Percentiles rank a stretch among this genome's conserved stretches.
Conservation (phyloP, 2,113 vertebrate species). For the Lamprotornis superbus region DNA sequence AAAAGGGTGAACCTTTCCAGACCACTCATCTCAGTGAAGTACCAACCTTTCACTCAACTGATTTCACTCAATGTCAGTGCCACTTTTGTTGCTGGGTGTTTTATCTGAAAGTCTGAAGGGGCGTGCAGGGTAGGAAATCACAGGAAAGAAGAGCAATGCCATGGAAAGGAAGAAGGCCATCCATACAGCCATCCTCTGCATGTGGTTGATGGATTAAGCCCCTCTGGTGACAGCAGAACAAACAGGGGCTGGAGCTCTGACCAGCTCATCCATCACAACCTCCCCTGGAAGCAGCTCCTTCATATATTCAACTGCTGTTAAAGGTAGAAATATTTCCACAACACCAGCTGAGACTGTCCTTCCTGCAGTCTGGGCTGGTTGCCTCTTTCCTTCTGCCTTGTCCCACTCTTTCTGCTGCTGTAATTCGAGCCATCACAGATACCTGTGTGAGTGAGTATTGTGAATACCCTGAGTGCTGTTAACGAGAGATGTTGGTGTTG, state of each 20-base stretch:
- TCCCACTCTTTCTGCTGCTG: not conserved
- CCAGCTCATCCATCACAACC: fast-evolving
- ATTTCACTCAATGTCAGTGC: not conserved
- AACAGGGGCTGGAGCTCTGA: not conserved
- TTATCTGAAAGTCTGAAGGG: not conserved
- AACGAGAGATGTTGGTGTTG: not conserved
- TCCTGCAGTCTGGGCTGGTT: not conserved
- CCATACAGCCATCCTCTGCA: not conserved
- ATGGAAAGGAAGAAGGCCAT: not conserved
- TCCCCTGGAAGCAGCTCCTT: not conserved
- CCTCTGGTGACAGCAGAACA: not conserved
- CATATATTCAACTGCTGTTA: not conserved
- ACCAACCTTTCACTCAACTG: not conserved
- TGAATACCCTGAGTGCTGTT: not conserved
- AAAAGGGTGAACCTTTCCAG: not conserved
- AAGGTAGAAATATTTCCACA: not conserved
- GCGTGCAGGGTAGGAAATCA: not conserved
- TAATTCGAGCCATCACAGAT: fast-evolving
- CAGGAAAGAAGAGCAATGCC: not conserved
- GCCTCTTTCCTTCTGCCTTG: not conserved
- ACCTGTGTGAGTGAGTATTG: fast-evolving
- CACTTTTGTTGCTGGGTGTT: not conserved
- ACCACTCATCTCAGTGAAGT: not conserved
- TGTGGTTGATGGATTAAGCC: not conserved
- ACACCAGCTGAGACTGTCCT: not conserved